Conservation (phyloP, 1,140 invertebrate species). For the Trichonephila clavipes region DNA sequence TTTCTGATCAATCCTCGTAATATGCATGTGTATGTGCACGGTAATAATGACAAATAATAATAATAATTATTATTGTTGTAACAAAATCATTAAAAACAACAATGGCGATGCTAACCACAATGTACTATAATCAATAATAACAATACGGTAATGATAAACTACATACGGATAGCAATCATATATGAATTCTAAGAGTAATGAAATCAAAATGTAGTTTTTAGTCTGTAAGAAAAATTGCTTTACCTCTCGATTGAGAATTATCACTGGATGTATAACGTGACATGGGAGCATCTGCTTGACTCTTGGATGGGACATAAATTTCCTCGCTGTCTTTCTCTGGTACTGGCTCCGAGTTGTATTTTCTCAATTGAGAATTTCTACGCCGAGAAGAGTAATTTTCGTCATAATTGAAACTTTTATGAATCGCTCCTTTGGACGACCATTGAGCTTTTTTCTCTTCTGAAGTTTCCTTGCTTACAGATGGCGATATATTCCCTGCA, state of each 20-base stretch:
- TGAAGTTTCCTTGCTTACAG: neutral
- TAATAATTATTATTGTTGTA: too few species aligned
- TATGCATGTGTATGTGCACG: too few species aligned
- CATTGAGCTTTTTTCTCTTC: constrained; percentile 42
- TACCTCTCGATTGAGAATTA: constrained; percentile 31
- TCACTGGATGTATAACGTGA: neutral
- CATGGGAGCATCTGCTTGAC: neutral
- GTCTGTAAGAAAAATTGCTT: neutral
- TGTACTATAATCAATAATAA: too few species aligned
- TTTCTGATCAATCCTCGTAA: too few species aligned
- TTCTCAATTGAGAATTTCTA: neutral
- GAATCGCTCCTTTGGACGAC: constrained; percentile 34
- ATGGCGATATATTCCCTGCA: neutral
- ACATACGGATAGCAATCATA: too few species aligned
- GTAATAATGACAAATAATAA: too few species aligned
- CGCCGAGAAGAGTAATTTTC: neutral
- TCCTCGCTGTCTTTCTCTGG: constrained; percentile 47
- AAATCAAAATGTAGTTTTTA: too few species aligned
- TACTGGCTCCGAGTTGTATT: constrained; percentile 63
- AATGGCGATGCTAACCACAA: too few species aligned
- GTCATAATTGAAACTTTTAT: constrained; percentile 59
- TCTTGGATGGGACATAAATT: constrained; percentile 13
- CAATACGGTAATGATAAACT: too few species aligned
- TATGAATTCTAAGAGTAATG: too few species aligned
- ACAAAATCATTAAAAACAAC: too few species aligned